phyloP scores from a whole-genome alignment of 2,888 invertebrate species.

The Lysandra bellargus region DNA sequence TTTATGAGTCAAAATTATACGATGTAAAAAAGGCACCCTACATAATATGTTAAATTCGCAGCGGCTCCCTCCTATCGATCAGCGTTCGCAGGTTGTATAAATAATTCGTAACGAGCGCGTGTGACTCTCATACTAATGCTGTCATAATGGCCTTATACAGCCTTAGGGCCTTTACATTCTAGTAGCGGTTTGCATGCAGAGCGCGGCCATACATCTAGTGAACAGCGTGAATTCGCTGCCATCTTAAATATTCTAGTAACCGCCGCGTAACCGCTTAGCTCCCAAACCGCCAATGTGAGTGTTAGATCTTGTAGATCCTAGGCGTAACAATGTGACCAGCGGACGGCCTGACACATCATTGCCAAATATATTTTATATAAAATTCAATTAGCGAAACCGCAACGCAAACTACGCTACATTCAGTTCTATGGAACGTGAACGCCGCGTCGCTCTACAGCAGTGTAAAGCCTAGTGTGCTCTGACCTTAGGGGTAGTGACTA shows the following conservation, averaged over 20 bases:
- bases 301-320: too few relatives aligned
- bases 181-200: too few relatives aligned
- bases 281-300: background rate
- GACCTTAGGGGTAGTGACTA: background rate
- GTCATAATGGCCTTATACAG: background rate
- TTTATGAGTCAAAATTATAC: background rate
- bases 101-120: constrained; percentile 24
- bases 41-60: background rate
- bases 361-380: too few relatives aligned
- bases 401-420: too few relatives aligned
- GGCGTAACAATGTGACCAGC: too few relatives aligned
- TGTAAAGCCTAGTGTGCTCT: too few relatives aligned
- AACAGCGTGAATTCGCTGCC: background rate
- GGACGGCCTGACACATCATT: too few relatives aligned
- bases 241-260: background rate
- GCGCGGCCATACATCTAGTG: too few relatives aligned
- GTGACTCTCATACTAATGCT: constrained; percentile 17
- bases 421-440: too few relatives aligned
- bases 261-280: background rate
- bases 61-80: constrained; percentile 11
- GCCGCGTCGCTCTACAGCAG: too few relatives aligned
- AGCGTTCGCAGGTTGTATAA: background rate
- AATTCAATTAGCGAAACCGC: too few relatives aligned
- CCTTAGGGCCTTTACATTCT: background rate
- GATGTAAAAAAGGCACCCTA: background rate